Evolutionary conservation across 2,888 invertebrate species (phyloP).

Genomic region (Drosophila recens): DNA sequence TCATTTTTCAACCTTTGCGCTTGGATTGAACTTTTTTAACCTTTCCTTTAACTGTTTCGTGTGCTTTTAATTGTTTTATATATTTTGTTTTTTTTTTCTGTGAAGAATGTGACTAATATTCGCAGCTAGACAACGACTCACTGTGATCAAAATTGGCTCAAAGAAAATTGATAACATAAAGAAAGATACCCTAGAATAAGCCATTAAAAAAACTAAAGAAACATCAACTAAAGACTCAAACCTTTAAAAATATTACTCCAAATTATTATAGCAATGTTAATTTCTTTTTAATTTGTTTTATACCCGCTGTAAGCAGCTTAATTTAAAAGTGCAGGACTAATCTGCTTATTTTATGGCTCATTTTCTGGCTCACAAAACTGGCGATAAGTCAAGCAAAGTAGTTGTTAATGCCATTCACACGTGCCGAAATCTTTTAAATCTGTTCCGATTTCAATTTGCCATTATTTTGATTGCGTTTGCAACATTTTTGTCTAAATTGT

Average conservation of each 20-base stretch:
- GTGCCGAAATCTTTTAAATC: constrained; percentile 6
- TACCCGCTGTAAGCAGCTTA: not conserved
- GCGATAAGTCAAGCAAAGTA: constrained; percentile 5
- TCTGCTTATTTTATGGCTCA: constrained; percentile 26
- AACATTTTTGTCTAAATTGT: not conserved
- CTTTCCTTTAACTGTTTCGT: constrained; percentile 45
- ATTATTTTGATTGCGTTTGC: constrained; percentile 19
- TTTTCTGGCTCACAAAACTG: constrained; percentile 24
- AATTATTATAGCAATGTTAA: too few species aligned
- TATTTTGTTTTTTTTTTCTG: not conserved
- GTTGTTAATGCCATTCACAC: constrained; percentile 13
- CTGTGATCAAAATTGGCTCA: too few species aligned
- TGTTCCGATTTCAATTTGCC: constrained; percentile 29
- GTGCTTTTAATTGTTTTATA: constrained; percentile 32
- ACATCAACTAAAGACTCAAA: too few species aligned
- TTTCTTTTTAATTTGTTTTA: too few species aligned
- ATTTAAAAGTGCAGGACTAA: constrained; percentile 9
- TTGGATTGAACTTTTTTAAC: constrained; percentile 37
- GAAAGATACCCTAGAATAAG: too few species aligned
- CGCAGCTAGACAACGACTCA: too few species aligned
- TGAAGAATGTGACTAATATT: too few species aligned
- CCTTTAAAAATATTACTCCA: too few species aligned
- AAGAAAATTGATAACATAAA: too few species aligned
- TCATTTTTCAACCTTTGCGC: constrained; percentile 21
- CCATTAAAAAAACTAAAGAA: too few species aligned